A percentile compares a stretch with the other conserved stretches of the same genome.
These are phyloP conservation scores for Heteromyza rotundicornis DNA, from an alignment of 2,888 invertebrate genomes.

Conservation along the genomic window DNA sequence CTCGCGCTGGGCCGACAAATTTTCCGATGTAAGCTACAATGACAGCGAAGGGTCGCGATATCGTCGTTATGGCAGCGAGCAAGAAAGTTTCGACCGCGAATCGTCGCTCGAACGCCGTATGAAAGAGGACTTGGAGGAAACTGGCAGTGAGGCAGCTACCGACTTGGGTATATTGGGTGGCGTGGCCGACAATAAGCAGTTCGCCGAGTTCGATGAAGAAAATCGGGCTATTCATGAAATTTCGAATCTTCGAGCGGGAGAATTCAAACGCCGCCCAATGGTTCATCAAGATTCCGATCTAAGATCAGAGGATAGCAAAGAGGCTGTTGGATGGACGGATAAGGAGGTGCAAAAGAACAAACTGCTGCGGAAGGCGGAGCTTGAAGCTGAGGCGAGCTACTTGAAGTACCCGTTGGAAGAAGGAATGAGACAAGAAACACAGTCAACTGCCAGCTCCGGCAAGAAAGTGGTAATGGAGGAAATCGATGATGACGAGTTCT, in stretches of 20 bases:
- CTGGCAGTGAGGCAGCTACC: slow-evolving; percentile 61
- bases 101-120: slow-evolving; percentile 62
- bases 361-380: slow-evolving; percentile 52
- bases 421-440: slow-evolving; percentile 63
- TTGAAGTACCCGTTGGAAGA: slow-evolving; percentile 47
- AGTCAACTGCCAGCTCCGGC: slow-evolving; percentile 70
- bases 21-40: slow-evolving; percentile 62
- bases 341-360: slow-evolving; percentile 61
- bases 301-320: slow-evolving; percentile 60
- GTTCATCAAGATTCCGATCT: slow-evolving; percentile 62
- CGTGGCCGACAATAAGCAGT: slow-evolving; percentile 66
- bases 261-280: slow-evolving; percentile 60
- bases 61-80: slow-evolving; percentile 59
- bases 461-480: slow-evolving; percentile 79
- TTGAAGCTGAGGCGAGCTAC: slow-evolving; percentile 57
- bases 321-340: slow-evolving; percentile 61
- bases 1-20: slow-evolving; percentile 65
- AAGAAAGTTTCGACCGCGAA: slow-evolving; percentile 62
- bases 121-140: slow-evolving; percentile 61
- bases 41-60: slow-evolving; percentile 64
- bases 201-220: slow-evolving; percentile 67
- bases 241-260: slow-evolving; percentile 58
- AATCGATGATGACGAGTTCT: slow-evolving; percentile 87
- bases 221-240: slow-evolving; percentile 65
- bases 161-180: slow-evolving; percentile 53